Base-by-base conservation (phyloP, 1,140 invertebrate genomes). In the Aplysia californica region DNA sequence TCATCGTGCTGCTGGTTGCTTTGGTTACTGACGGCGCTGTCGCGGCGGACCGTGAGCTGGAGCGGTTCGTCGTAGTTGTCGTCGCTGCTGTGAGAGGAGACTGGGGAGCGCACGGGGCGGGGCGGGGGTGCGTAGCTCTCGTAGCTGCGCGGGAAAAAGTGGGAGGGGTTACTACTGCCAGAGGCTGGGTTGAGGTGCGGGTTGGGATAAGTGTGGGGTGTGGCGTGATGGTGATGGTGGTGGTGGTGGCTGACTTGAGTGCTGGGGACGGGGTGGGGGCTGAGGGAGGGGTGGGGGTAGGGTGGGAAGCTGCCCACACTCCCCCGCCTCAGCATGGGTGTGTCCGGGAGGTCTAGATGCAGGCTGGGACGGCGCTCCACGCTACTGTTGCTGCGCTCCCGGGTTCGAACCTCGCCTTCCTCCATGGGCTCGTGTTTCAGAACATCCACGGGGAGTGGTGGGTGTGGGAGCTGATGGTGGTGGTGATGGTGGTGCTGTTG, bases 1-100 rank as follows among this genome's bases (percentile, higher is more conserved):
- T 65, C 72, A 38, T 75, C 72, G 29, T 38, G n/a, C 1, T 31
- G 39, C 58, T 71, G 65, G 77, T 41, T 71, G 33, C 64, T 56
- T 2, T 23, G 23, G 38, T 31, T 58, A 50, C 73, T 75, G 21
- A 68, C 66, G 29, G 29, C 67, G 55, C 75, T 77, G 50, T 71
- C 75, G 6, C 75, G 75, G 58, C 75, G 68, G n/a, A 83, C 78
- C 1, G 78, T 77, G 36, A 82, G 81, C 64, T 82, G 79, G 31
- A 82, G 72, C 18, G 79, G 79, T 50, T 82, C 79, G 50, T 82
- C 77, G 3, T 56, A 68, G 31, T 64, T 65, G 10, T 78, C 78
- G 56, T 78, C 79, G 35, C 75, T 77, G 55, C 67, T 78, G 76
- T 77, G 75, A 67, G 64, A 80, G 72, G 71, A 71, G 55, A 71